Evolutionary conservation across 2,888 invertebrate species (phyloP).

Genomic region (Ormyrus nitidulus): DNA sequence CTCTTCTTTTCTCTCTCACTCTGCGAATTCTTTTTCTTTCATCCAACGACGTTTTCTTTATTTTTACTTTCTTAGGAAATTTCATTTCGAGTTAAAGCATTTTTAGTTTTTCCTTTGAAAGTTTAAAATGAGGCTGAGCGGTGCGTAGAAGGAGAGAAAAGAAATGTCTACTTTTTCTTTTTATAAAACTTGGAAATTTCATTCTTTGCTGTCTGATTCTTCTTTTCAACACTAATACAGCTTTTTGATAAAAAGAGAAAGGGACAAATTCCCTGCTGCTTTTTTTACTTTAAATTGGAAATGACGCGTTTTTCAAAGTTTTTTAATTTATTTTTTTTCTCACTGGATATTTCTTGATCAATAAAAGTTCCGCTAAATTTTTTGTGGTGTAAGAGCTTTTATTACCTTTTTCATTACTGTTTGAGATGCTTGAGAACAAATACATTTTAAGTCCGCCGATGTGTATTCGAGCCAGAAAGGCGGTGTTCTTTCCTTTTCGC

Average conservation of each 20-base stretch:
- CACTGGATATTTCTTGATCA: background rate
- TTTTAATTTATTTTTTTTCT: conserved; percentile 48
- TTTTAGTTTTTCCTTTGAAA: conserved; percentile 70
- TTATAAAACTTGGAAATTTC: background rate
- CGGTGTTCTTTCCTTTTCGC: background rate
- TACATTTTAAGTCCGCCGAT: conserved; percentile 26
- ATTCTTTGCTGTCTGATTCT: conserved; percentile 42
- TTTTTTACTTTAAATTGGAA: background rate
- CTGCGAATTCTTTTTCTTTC: conserved; percentile 18
- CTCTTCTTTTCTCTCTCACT: conserved; percentile 14
- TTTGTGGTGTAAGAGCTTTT: conserved; percentile 26
- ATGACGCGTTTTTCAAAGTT: conserved; percentile 5
- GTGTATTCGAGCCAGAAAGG: background rate
- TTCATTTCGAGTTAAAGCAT: conserved; percentile 74
- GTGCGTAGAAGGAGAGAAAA: conserved; percentile 5
- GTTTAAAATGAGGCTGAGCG: conserved; percentile 66
- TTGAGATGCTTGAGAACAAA: conserved; percentile 18
- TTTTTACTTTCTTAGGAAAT: conserved; percentile 67
- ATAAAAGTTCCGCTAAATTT: conserved; percentile 25
- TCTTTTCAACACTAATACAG: conserved; percentile 39
- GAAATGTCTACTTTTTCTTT: conserved; percentile 49
- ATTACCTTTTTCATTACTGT: conserved; percentile 9
- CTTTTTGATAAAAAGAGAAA: conserved; percentile 36
- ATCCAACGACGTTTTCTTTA: conserved; percentile 27
- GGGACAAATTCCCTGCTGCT: conserved; percentile 40